Evolutionary conservation across 2,797 vertebrate genomes (phyloP).

Genomic region (Crenuchus spilurus): DNA sequence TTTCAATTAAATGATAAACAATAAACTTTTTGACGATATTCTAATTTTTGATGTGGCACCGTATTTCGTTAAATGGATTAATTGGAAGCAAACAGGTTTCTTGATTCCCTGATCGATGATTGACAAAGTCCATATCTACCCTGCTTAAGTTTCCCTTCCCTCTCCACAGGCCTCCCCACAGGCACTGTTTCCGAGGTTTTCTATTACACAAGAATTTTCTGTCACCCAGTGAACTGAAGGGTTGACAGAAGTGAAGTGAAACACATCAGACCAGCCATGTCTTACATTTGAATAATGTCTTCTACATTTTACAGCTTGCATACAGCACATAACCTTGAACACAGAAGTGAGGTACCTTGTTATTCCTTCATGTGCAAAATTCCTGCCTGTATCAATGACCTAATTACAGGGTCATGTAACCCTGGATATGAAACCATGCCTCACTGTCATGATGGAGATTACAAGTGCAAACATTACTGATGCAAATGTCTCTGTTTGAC

Average conservation of each 20-base stretch:
- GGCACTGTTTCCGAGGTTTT: slow-evolving; percentile 3
- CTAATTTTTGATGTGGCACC: too few species aligned
- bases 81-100: slow-evolving; percentile 48
- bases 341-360: background rate
- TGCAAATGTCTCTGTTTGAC: slow-evolving; percentile 39
- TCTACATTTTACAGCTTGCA: background rate
- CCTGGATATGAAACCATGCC: background rate
- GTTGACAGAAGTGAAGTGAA: slow-evolving; percentile 8
- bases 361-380: background rate
- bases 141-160: slow-evolving; percentile 23
- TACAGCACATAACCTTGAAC: background rate
- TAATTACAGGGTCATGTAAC: slow-evolving; percentile 6
- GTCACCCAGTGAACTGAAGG: background rate
- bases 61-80: background rate
- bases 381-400: background rate
- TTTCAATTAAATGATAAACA: too few species aligned
- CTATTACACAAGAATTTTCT: slow-evolving; percentile 13
- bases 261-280: background rate
- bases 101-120: slow-evolving; percentile 36
- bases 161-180: slow-evolving; percentile 3
- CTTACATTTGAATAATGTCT: background rate
- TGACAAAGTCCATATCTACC: slow-evolving; percentile 47
- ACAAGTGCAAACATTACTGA: slow-evolving; percentile 26
- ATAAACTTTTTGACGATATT: too few species aligned
- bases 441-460: slow-evolving; percentile 14